Conservation (phyloP, 2,888 invertebrate genomes). For the Andricus curvator region DNA sequence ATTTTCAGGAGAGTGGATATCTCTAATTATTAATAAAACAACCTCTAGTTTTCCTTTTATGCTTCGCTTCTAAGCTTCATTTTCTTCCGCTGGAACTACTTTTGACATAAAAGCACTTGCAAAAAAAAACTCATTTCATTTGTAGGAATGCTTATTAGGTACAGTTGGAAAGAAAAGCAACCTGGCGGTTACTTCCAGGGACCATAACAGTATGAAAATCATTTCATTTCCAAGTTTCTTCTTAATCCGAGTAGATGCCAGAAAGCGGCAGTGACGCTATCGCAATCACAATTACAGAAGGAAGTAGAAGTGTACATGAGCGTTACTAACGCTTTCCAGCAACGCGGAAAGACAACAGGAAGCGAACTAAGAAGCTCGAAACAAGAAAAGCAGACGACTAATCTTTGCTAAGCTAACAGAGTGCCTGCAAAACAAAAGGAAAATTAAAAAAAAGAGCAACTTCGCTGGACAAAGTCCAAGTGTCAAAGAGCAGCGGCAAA, state of each 20-base stretch:
- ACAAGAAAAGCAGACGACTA: conserved; percentile 14
- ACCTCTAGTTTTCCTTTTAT: background rate
- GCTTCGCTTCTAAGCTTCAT: background rate
- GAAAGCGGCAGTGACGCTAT: conserved; percentile 1
- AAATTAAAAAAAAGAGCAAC: background rate
- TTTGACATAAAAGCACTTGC: background rate
- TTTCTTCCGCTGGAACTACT: background rate
- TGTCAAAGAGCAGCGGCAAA: background rate
- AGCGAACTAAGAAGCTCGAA: conserved; percentile 8
- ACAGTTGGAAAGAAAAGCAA: conserved; percentile 10
- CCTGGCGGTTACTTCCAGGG: conserved; percentile 15
- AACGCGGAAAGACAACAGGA: conserved; percentile 24
- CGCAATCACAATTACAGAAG: conserved; percentile 36
- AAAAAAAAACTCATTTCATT: conserved; percentile 24
- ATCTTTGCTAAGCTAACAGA: conserved; percentile 5
- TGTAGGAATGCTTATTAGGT: conserved; percentile 13
- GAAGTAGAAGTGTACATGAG: conserved; percentile 10
- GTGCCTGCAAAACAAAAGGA: background rate
- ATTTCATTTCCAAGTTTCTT: conserved; percentile 34
- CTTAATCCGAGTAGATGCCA: conserved; percentile 21
- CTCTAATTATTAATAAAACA: background rate
- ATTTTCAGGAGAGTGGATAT: background rate
- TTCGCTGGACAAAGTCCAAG: background rate
- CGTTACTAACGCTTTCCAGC: conserved; percentile 28
- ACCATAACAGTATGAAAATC: conserved; percentile 28